phyloP scores from a whole-genome alignment of 2,888 invertebrate genomes.

The Parelbella ahira region DNA sequence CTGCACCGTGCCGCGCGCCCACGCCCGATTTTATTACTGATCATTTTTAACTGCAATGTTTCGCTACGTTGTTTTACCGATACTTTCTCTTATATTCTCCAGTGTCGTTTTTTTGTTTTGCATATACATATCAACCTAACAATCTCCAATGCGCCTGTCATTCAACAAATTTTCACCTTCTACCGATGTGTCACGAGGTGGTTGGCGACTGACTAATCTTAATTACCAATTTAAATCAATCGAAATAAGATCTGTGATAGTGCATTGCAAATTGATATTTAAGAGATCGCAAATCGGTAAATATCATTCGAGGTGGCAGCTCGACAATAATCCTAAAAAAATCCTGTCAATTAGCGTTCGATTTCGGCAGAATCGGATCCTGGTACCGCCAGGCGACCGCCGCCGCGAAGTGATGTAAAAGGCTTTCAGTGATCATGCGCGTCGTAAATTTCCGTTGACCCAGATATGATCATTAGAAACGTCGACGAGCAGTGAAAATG shows the following conservation, averaged over 20 bases:
- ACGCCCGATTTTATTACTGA: constrained; percentile 50
- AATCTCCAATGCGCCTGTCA: constrained; percentile 64
- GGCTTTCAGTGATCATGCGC: constrained; percentile 68
- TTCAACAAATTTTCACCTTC: constrained; percentile 59
- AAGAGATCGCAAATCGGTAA: constrained; percentile 41
- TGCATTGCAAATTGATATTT: constrained; percentile 53
- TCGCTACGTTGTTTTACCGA: constrained; percentile 54
- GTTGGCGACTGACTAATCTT: constrained; percentile 59
- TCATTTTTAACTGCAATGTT: constrained; percentile 61
- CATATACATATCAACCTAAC: constrained; percentile 43
- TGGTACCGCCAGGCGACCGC: constrained; percentile 65
- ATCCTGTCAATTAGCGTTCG: constrained; percentile 51
- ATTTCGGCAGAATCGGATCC: constrained; percentile 63
- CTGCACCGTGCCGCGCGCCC: constrained; percentile 53
- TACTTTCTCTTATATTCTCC: constrained; percentile 67
- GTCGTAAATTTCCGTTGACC: constrained; percentile 76
- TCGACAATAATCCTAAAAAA: constrained; percentile 48
- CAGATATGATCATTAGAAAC: constrained; percentile 76
- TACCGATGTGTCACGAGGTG: constrained; percentile 55
- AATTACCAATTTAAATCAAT: constrained; percentile 58
- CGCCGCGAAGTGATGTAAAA: constrained; percentile 73
- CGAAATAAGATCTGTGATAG: constrained; percentile 48
- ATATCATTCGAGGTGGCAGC: constrained; percentile 49
- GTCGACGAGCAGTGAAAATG: constrained; percentile 63
- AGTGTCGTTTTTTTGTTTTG: constrained; percentile 45